Percentiles rank a stretch among this genome's conserved stretches.
Evolutionary conservation across 2,797 vertebrate species (phyloP).

Genomic region (Cirrhinus mrigala): DNA sequence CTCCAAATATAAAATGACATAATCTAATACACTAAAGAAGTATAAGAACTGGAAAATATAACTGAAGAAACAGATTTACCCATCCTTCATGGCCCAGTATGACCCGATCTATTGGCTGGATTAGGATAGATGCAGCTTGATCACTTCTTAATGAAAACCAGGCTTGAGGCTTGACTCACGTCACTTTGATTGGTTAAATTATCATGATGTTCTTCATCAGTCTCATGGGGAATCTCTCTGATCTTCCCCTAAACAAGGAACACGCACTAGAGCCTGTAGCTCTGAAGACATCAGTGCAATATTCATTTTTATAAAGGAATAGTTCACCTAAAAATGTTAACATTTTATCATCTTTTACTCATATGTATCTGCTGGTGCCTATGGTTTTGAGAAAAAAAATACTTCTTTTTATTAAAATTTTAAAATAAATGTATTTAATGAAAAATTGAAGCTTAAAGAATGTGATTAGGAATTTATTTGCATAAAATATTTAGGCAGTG

Average conservation of each 20-base stretch:
- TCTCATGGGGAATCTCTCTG: not conserved
- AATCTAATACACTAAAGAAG: not conserved
- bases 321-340: not conserved
- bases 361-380: not conserved
- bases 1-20: not conserved
- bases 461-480: not conserved
- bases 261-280: not conserved
- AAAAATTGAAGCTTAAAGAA: not conserved
- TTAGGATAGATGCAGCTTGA: not conserved
- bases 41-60: not conserved
- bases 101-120: not conserved
- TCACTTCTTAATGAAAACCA: conserved; percentile 14
- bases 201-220: not conserved
- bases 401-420: too few species aligned
- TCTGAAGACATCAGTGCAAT: not conserved
- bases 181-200: not conserved
- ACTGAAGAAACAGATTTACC: not conserved
- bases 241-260: not conserved
- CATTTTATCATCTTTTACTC: not conserved
- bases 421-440: too few species aligned
- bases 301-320: not conserved
- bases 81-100: not conserved
- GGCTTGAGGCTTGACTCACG: not conserved
- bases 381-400: not conserved
- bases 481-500: too few species aligned